phyloP scores from a whole-genome alignment of 1,140 invertebrate genomes.

The Halictus rubicundus region DNA sequence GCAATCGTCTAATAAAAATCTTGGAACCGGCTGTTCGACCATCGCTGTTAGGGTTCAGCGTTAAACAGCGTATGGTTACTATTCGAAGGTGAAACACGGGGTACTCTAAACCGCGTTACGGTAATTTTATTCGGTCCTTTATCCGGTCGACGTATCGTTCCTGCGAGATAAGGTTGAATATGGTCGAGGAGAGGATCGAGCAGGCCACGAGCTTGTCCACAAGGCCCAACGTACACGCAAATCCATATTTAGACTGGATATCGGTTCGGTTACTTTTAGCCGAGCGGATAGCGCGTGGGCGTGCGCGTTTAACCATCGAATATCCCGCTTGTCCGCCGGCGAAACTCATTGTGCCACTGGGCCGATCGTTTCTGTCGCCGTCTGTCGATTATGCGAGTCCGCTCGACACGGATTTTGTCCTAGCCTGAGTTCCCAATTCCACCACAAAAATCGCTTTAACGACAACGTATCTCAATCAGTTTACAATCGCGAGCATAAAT shows the following conservation, averaged over 20 bases:
- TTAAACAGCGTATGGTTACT: background rate
- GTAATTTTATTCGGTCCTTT: background rate
- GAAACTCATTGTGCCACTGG: constrained; percentile 6
- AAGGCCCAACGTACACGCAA: constrained; percentile 39
- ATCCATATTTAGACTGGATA: constrained; percentile 53
- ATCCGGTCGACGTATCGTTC: background rate
- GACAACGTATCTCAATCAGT: too few relatives aligned
- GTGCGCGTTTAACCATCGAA: constrained; percentile 6
- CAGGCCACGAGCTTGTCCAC: constrained; percentile 9
- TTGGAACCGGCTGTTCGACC: background rate
- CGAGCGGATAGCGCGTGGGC: constrained; percentile 21
- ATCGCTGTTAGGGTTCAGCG: too few relatives aligned
- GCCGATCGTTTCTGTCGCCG: background rate
- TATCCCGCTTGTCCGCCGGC: constrained; percentile 9
- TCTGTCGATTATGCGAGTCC: too few relatives aligned
- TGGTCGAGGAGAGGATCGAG: background rate
- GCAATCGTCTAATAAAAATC: background rate
- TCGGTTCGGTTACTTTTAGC: constrained; percentile 45
- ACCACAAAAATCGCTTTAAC: too few relatives aligned
- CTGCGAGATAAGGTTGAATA: background rate
- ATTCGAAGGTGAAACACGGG: background rate
- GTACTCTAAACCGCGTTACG: background rate
- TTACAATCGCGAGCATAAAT: too few relatives aligned
- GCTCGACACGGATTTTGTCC: too few relatives aligned
- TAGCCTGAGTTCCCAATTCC: too few relatives aligned